phyloP scores from a whole-genome alignment of 2,888 invertebrate species.

The Parapristionchus giblindavisi region DNA sequence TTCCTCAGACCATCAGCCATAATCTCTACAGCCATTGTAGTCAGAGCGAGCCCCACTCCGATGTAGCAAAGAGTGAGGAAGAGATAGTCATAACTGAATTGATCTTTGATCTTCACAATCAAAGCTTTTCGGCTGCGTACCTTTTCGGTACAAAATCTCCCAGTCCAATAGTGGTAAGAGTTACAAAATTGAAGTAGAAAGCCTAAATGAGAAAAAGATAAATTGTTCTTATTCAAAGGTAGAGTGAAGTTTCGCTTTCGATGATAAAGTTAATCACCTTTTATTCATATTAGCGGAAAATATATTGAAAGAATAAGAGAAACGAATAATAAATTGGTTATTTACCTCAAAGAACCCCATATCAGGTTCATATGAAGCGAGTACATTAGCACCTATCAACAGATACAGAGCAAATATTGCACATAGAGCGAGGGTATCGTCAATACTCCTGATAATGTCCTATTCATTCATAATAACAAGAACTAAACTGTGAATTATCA shows the following conservation, averaged over 20 bases:
- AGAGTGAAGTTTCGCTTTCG: too few relatives aligned
- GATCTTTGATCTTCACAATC: background rate
- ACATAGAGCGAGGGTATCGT: slow-evolving; percentile 58
- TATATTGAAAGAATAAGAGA: slow-evolving; percentile 46
- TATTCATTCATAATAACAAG: too few relatives aligned
- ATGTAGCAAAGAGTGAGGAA: slow-evolving; percentile 60
- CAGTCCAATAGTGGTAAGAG: slow-evolving; percentile 62
- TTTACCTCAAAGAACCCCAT: slow-evolving; percentile 66
- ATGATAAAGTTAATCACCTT: too few relatives aligned
- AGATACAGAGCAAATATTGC: slow-evolving; percentile 60
- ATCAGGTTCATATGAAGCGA: slow-evolving; percentile 65
- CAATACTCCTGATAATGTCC: slow-evolving; percentile 48
- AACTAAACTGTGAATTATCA: too few relatives aligned
- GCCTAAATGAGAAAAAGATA: slow-evolving; percentile 1
- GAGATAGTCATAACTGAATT: slow-evolving; percentile 60
- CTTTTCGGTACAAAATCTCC: slow-evolving; percentile 66
- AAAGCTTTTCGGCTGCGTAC: slow-evolving; percentile 27
- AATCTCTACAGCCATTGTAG: slow-evolving; percentile 65
- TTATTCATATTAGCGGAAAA: too few relatives aligned
- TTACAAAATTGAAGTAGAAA: slow-evolving; percentile 67
- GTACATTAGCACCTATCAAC: slow-evolving; percentile 57
- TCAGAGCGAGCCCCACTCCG: slow-evolving; percentile 62
- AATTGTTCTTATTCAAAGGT: too few relatives aligned
- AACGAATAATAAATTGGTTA: slow-evolving; percentile 45
- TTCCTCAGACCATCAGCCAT: slow-evolving; percentile 63